Evolutionary conservation across 2,888 invertebrate species (phyloP).

Genomic region (Coremacera marginata): DNA sequence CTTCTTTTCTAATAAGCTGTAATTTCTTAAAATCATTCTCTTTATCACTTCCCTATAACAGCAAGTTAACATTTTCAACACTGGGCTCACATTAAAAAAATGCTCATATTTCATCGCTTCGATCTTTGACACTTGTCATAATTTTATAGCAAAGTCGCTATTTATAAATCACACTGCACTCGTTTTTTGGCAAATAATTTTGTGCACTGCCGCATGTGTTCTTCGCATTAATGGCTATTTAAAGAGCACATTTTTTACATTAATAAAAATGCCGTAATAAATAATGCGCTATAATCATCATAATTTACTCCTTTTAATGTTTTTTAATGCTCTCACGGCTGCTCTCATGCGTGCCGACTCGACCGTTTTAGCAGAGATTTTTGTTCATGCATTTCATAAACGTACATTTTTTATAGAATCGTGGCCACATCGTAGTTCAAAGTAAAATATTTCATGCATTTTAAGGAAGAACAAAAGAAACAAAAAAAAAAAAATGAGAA

Average conservation of each 20-base stretch:
- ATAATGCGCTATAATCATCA: slow-evolving; percentile 52
- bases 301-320: slow-evolving; percentile 49
- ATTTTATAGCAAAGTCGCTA: background rate
- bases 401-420: slow-evolving; percentile 8
- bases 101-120: background rate
- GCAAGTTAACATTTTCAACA: background rate
- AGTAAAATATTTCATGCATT: slow-evolving; percentile 15
- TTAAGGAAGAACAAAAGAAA: slow-evolving; percentile 3
- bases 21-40: too few species aligned
- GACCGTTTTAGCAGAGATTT: background rate
- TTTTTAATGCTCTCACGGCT: slow-evolving; percentile 11
- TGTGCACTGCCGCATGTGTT: background rate
- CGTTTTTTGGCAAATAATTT: slow-evolving; percentile 4
- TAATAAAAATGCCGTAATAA: slow-evolving; percentile 41
- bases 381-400: slow-evolving; percentile 13
- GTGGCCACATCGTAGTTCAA: slow-evolving; percentile 16
- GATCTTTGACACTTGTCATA: background rate
- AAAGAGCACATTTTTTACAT: slow-evolving; percentile 21
- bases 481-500: background rate
- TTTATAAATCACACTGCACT: background rate
- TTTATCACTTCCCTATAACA: too few species aligned
- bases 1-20: background rate
- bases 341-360: background rate
- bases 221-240: slow-evolving; percentile 15
- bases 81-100: background rate